Conservation (phyloP, 1,140 invertebrate species). For the Oreohelix idahoensis region DNA sequence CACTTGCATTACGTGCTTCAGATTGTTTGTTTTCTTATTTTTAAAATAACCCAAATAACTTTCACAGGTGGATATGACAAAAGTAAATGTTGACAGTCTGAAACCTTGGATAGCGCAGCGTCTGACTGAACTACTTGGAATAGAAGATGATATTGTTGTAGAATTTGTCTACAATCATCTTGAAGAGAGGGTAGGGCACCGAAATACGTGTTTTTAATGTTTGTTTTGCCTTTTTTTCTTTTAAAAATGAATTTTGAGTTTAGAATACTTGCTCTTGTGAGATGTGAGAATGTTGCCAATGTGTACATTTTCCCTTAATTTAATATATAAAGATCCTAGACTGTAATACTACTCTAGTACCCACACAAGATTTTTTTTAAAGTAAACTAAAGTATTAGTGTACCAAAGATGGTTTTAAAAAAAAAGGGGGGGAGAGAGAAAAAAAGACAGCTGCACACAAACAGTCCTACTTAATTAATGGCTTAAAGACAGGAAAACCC, state of each 20-base stretch:
- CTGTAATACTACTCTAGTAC: too few relatives aligned
- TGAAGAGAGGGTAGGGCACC: slow-evolving; percentile 78
- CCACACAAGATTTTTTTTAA: too few relatives aligned
- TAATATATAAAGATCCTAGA: not conserved
- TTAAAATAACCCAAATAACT: too few relatives aligned
- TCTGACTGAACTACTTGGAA: slow-evolving; percentile 93
- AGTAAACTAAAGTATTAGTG: too few relatives aligned
- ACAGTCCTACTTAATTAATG: too few relatives aligned
- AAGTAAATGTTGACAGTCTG: slow-evolving; percentile 97
- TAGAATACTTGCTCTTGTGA: not conserved
- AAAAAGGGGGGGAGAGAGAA: too few relatives aligned
- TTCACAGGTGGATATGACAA: slow-evolving; percentile 95
- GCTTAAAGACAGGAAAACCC: not conserved
- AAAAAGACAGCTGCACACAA: too few relatives aligned
- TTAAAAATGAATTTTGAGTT: not conserved
- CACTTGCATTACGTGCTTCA: not conserved
- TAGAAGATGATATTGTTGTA: slow-evolving; percentile 98
- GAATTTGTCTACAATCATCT: slow-evolving; percentile 99
- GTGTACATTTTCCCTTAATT: not conserved
- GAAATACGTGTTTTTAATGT: not conserved
- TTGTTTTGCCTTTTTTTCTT: not conserved
- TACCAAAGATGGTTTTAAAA: too few relatives aligned
- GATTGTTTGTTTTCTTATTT: not conserved
- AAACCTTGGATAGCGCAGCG: slow-evolving; percentile 99
- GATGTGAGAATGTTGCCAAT: not conserved